A percentile compares a stretch with the other conserved stretches of the same genome.
phyloP scores from a whole-genome alignment of 2,888 invertebrate genomes.

The Aphodius granarius region DNA sequence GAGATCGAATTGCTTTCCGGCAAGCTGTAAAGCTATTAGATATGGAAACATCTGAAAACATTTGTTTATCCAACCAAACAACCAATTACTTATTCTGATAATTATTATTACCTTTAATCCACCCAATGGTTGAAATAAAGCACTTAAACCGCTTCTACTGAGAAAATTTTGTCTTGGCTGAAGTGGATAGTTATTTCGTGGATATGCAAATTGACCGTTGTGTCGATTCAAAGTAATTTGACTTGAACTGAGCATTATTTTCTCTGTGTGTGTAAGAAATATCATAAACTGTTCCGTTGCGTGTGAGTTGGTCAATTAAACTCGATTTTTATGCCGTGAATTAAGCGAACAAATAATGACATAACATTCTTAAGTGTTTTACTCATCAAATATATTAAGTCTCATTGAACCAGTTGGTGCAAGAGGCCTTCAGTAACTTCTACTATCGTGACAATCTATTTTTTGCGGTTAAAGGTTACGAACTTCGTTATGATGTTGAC shows the following conservation, averaged over 20 bases:
- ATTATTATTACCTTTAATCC: too few relatives aligned
- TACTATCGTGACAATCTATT: not conserved
- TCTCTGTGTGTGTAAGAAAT: not conserved
- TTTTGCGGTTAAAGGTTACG: not conserved
- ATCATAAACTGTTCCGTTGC: slow-evolving; percentile 3
- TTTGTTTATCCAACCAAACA: too few relatives aligned
- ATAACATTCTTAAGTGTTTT: slow-evolving; percentile 26
- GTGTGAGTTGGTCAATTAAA: slow-evolving; percentile 22
- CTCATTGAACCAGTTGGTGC: slow-evolving; percentile 15
- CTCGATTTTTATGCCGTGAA: slow-evolving; percentile 18
- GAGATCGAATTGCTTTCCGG: too few relatives aligned
- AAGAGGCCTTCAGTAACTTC: not conserved
- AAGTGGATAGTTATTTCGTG: too few relatives aligned
- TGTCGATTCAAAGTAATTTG: not conserved
- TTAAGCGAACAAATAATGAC: slow-evolving; percentile 26
- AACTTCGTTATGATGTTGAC: not conserved
- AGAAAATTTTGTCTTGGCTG: too few relatives aligned
- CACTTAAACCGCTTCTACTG: too few relatives aligned
- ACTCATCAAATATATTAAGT: slow-evolving; percentile 28
- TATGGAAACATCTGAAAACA: too few relatives aligned
- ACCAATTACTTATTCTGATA: too few relatives aligned
- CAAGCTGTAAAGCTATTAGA: too few relatives aligned
- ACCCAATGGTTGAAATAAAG: too few relatives aligned
- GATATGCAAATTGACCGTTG: not conserved
- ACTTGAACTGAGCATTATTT: not conserved